Evolutionary conservation across 1,140 invertebrate species (phyloP).

Genomic region (Choristoneura fumiferana): DNA sequence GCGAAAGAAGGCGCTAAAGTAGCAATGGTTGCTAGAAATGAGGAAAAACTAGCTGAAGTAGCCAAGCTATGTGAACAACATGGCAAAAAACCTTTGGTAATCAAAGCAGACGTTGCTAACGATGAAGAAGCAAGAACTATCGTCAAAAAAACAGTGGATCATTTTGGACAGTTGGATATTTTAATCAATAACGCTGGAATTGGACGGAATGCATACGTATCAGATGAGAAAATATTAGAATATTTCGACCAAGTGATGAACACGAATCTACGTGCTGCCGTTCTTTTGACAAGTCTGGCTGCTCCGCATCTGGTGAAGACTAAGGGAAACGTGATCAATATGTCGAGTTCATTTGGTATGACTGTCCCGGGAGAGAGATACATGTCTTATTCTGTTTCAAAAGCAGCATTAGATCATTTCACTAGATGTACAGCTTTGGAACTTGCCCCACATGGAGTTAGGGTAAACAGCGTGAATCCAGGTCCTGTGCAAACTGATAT

Average conservation of each 20-base stretch:
- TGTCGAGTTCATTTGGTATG: conserved; percentile 84
- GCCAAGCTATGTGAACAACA: conserved; percentile 78
- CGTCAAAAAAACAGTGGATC: conserved; percentile 77
- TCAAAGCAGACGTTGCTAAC: conserved; percentile 81
- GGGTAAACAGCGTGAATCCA: conserved; percentile 91
- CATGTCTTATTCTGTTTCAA: conserved; percentile 38
- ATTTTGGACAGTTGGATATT: conserved; percentile 81
- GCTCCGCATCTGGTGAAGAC: conserved; percentile 84
- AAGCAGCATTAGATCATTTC: conserved; percentile 42
- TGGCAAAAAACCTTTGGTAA: conserved; percentile 67
- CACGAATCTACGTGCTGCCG: conserved; percentile 84
- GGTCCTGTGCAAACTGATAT: conserved; percentile 87
- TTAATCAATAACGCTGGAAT: conserved; percentile 87
- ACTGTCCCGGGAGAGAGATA: conserved; percentile 59
- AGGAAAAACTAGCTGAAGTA: conserved; percentile 70
- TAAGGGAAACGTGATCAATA: conserved; percentile 87
- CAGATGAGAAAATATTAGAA: conserved; percentile 82
- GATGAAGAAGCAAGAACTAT: conserved; percentile 81
- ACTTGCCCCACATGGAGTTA: conserved; percentile 85
- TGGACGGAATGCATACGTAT: conserved; percentile 81
- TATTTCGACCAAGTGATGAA: conserved; percentile 85
- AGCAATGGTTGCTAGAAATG: conserved; percentile 85
- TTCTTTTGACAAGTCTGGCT: conserved; percentile 84
- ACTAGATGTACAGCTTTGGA: conserved; percentile 85
- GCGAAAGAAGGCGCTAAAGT: conserved; percentile 84